Percentiles rank a stretch among this genome's conserved stretches.
phyloP scores from a whole-genome alignment of 2,113 vertebrate genomes.

The Heterochromis multidens region DNA sequence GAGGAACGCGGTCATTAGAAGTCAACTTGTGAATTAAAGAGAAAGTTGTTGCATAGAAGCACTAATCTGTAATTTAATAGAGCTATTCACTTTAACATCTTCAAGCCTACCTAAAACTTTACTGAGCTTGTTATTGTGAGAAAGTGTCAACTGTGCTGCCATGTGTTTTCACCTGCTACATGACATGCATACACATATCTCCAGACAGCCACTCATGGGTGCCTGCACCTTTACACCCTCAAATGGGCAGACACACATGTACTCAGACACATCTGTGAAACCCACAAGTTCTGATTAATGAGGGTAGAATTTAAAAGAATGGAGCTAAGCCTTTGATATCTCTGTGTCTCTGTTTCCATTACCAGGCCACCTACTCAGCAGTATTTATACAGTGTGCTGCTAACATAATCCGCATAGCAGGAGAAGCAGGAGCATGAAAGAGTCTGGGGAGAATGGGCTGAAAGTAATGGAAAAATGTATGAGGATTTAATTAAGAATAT shows the following conservation, averaged over 20 bases:
- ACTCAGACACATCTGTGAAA: conserved; percentile 51
- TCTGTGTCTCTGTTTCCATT: conserved; percentile 54
- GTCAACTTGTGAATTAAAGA: not conserved
- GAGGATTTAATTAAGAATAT: conserved; percentile 51
- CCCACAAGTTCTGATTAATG: conserved; percentile 60
- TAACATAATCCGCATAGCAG: conserved; percentile 50
- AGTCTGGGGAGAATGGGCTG: not conserved
- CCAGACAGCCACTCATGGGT: conserved; percentile 19
- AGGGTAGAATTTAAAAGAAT: conserved; percentile 11
- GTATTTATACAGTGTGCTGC: conserved; percentile 49
- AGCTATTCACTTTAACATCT: not conserved
- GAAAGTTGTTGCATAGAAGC: not conserved
- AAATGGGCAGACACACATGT: not conserved
- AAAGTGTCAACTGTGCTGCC: conserved; percentile 40
- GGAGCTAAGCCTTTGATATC: conserved; percentile 51
- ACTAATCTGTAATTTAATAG: not conserved
- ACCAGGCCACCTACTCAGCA: conserved; percentile 57
- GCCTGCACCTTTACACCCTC: conserved; percentile 9
- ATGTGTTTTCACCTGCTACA: conserved; percentile 42
- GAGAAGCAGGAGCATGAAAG: not conserved
- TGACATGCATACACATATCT: conserved; percentile 24
- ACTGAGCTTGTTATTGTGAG: conserved; percentile 9
- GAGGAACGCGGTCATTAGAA: not conserved
- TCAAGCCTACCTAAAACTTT: conserved; percentile 19
- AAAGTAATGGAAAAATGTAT: conserved; percentile 13